Conservation (phyloP, 2,113 vertebrate genomes). For the Sinocyclocheilus rhinocerous region DNA sequence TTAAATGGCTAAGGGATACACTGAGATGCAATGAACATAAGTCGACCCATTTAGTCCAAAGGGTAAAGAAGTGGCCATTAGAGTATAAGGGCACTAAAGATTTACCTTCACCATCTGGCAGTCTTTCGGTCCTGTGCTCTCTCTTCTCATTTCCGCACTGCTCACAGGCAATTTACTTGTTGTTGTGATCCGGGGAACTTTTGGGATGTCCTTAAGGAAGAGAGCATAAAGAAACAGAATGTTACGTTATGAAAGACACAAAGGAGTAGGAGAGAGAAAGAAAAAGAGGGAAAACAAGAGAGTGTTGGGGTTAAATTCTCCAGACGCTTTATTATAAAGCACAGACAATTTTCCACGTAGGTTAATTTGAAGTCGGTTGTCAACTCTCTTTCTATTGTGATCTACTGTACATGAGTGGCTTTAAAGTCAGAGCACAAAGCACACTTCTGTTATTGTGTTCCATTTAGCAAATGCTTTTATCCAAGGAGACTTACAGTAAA, state of each 20-base stretch:
- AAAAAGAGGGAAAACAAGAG: neutral
- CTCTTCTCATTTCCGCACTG: slow-evolving; percentile 69
- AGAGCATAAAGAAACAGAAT: slow-evolving; percentile 27
- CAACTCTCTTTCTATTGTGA: slow-evolving; percentile 18
- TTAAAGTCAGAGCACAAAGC: slow-evolving; percentile 11
- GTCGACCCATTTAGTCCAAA: slow-evolving; percentile 53
- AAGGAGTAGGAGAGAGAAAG: neutral
- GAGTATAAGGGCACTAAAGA: slow-evolving; percentile 63
- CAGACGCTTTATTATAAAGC: slow-evolving; percentile 18
- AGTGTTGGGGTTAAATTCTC: slow-evolving; percentile 32
- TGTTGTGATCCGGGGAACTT: slow-evolving; percentile 74
- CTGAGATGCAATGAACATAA: slow-evolving; percentile 58
- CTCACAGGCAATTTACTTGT: slow-evolving; percentile 72
- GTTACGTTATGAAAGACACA: slow-evolving; percentile 12
- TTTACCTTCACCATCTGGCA: slow-evolving; percentile 79
- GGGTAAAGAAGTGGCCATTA: slow-evolving; percentile 62
- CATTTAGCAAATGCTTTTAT: slow-evolving; percentile 30
- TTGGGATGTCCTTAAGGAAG: slow-evolving; percentile 75
- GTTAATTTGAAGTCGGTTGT: slow-evolving; percentile 4
- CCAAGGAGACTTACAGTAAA: slow-evolving; percentile 4
- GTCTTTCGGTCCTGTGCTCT: slow-evolving; percentile 64
- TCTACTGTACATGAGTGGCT: slow-evolving; percentile 21
- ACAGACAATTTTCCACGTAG: slow-evolving; percentile 21
- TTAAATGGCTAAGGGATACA: slow-evolving; percentile 49
- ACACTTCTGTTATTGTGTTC: slow-evolving; percentile 16